phyloP scores from a whole-genome alignment of 2,797 vertebrate species.

The Sebastes taczanowskii region DNA sequence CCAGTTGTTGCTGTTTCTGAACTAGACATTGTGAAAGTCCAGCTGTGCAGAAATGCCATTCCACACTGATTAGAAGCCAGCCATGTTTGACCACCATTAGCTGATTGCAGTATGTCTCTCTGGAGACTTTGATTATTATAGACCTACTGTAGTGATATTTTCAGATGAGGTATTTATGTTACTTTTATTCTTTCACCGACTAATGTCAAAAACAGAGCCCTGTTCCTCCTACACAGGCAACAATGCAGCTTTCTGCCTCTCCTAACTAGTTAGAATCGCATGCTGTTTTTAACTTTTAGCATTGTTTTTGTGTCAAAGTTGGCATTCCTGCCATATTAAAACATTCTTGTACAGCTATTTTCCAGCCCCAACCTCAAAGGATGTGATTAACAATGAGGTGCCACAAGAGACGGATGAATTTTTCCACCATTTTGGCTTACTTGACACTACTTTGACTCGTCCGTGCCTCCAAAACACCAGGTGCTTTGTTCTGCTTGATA shows the following conservation, averaged over 20 bases:
- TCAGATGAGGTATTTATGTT: constrained; percentile 2
- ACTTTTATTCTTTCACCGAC: constrained; percentile 13
- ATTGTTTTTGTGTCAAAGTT: constrained; percentile 61
- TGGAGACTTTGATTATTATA: constrained; percentile 43
- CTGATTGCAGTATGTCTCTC: constrained; percentile 40
- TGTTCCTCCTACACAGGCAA: constrained; percentile 57
- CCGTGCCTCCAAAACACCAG: constrained; percentile 7
- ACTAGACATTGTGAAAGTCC: constrained; percentile 19
- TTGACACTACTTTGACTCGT: constrained; percentile 35
- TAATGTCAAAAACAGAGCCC: constrained; percentile 62
- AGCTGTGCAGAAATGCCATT: constrained; percentile 55
- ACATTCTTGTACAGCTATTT: constrained; percentile 61
- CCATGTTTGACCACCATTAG: constrained; percentile 26
- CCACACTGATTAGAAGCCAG: constrained; percentile 54
- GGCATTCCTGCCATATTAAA: constrained; percentile 70
- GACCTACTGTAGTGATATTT: constrained; percentile 21
- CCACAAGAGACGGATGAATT: constrained; percentile 38
- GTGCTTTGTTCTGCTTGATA: constrained; percentile 2
- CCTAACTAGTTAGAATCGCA: constrained; percentile 14
- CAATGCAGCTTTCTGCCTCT: constrained; percentile 36
- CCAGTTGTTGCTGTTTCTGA: constrained; percentile 32
- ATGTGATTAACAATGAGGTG: constrained; percentile 62
- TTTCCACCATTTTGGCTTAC: constrained; percentile 22
- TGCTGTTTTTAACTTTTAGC: constrained; percentile 45
- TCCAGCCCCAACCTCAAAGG: constrained; percentile 16